Evolutionary conservation across 1,140 invertebrate genomes (phyloP).

Genomic region (Globodera rostochiensis): DNA sequence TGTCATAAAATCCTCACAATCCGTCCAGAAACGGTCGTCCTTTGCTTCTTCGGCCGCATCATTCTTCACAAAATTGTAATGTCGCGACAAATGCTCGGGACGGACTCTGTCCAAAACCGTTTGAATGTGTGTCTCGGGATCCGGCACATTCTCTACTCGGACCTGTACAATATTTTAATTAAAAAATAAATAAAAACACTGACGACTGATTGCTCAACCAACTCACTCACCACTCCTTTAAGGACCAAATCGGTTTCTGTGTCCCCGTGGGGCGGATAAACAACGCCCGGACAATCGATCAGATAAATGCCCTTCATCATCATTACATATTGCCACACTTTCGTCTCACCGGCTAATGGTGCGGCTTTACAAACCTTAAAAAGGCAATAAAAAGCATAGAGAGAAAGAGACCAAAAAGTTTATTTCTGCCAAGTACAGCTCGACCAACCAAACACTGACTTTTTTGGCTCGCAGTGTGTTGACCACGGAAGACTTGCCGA

Average conservation of each 20-base stretch:
- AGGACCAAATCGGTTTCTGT: conserved; percentile 90
- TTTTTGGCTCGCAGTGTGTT: conserved; percentile 92
- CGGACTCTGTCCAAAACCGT: conserved; percentile 82
- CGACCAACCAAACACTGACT: conserved; percentile 68
- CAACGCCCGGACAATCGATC: conserved; percentile 97
- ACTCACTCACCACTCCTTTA: conserved; percentile 73
- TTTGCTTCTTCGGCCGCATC: conserved; percentile 66
- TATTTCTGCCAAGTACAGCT: neutral
- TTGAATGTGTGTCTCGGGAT: conserved; percentile 89
- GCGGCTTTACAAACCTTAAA: conserved; percentile 80
- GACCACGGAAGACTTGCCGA: conserved; percentile 96
- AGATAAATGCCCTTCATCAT: conserved; percentile 94
- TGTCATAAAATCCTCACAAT: conserved; percentile 85
- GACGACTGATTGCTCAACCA: neutral
- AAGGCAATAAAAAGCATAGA: neutral
- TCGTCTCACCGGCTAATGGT: conserved; percentile 97
- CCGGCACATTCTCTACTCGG: conserved; percentile 87
- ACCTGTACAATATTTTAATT: conserved; percentile 69
- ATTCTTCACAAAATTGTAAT: conserved; percentile 73
- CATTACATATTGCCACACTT: conserved; percentile 99
- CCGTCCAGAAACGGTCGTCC: conserved; percentile 66
- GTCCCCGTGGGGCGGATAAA: conserved; percentile 82
- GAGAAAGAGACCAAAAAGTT: conserved; percentile 65
- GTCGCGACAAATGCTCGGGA: conserved; percentile 84
- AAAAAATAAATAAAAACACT: neutral